A percentile compares a stretch with the other conserved stretches of the same genome.
Conservation (phyloP, 2,113 vertebrate species). For the Elaphurus davidianus region DNA sequence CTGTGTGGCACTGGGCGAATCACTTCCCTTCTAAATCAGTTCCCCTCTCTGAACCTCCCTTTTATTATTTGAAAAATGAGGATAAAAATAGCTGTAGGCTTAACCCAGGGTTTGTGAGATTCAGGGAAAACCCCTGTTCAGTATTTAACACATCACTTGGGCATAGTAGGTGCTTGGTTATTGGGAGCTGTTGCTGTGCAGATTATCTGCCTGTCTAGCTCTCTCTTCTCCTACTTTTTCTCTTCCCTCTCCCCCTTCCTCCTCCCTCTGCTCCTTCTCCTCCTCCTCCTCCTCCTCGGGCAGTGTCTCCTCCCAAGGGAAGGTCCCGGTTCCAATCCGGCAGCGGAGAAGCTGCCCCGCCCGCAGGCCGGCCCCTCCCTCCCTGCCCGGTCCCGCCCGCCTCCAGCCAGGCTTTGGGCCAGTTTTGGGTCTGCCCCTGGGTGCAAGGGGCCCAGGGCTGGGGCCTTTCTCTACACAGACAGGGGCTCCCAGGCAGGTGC, state of each 20-base stretch:
- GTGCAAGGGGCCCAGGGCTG: not conserved
- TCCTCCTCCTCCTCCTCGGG: not conserved
- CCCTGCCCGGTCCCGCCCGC: constrained; percentile 49
- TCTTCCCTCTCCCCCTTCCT: not conserved
- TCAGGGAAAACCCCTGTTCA: not conserved
- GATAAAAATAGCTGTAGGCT: not conserved
- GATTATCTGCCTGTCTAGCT: not conserved
- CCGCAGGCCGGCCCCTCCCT: constrained; percentile 36
- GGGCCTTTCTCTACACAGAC: not conserved
- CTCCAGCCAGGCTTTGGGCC: constrained; percentile 32
- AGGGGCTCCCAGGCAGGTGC: not conserved
- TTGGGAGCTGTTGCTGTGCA: not conserved
- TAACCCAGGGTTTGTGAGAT: not conserved
- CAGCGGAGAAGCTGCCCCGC: constrained; percentile 28
- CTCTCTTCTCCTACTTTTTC: not conserved
- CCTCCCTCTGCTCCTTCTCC: not conserved
- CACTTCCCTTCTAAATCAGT: constrained; percentile 24
- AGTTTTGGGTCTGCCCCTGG: constrained; percentile 10
- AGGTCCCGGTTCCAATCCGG: constrained; percentile 53
- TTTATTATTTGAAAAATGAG: constrained; percentile 37
- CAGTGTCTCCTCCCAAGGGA: constrained; percentile 67
- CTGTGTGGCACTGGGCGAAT: not conserved
- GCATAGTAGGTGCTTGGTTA: not conserved
- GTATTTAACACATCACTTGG: not conserved
- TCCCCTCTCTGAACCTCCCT: constrained; percentile 32